phyloP scores from a whole-genome alignment of 2,888 invertebrate genomes.

The Pheosia gnoma region DNA sequence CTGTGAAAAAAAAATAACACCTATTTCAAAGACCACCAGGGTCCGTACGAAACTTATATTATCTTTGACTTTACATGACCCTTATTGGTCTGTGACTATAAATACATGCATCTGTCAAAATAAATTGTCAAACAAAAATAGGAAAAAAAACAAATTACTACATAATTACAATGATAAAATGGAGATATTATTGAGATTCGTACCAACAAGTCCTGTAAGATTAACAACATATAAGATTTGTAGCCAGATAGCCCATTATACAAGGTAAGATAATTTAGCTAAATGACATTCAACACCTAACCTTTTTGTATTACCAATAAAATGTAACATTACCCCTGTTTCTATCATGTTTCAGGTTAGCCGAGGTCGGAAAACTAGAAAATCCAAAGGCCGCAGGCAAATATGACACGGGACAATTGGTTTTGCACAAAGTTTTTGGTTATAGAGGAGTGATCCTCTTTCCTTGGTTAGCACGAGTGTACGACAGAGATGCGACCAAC shows the following conservation, averaged over 20 bases:
- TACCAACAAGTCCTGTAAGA: conserved; percentile 67
- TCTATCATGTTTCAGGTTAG: conserved; percentile 85
- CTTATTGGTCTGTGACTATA: no score
- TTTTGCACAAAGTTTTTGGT: conserved; percentile 98
- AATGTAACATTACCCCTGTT: conserved; percentile 3
- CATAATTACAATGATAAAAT: conserved; percentile 75
- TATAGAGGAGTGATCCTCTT: conserved; percentile 98
- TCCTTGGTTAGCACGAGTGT: conserved; percentile 98
- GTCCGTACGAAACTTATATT: no score
- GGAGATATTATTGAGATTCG: conserved; percentile 79
- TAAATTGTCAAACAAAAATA: conserved; percentile 60
- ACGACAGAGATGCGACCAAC: conserved; percentile 94
- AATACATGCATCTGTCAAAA: conserved; percentile 9
- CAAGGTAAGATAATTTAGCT: conserved; percentile 58
- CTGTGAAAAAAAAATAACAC: no score
- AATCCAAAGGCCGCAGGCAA: conserved; percentile 93
- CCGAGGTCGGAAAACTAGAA: conserved; percentile 97
- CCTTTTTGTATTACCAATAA: conserved; percentile 42
- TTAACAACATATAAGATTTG: conserved; percentile 69
- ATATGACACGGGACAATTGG: conserved; percentile 98
- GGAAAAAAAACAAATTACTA: conserved; percentile 54
- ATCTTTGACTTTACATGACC: no score
- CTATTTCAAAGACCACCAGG: no score
- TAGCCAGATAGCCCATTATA: conserved; percentile 75
- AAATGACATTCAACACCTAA: conserved; percentile 63